Percentiles rank a stretch among this genome's conserved stretches.
Conservation (phyloP, 2,113 vertebrate genomes). For the Corythornis madagascariensis region DNA sequence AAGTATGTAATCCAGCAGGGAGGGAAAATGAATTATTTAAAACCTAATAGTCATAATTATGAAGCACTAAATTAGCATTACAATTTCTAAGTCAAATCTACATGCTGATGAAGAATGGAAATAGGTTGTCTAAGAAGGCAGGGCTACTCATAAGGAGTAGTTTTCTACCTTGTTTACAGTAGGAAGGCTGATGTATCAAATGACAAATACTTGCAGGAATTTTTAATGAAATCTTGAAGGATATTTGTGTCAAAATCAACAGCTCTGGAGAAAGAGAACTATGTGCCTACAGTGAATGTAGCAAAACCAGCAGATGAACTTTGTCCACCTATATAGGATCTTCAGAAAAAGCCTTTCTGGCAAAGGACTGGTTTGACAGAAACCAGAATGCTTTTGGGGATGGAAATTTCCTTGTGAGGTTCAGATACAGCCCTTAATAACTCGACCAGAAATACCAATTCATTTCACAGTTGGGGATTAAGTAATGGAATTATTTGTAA, state of each 20-base stretch:
- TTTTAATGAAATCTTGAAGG: background rate
- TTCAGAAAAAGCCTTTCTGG: background rate
- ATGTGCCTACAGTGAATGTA: background rate
- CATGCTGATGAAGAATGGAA: constrained; percentile 18
- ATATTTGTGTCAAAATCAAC: background rate
- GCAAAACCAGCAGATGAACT: background rate
- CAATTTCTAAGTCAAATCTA: constrained; percentile 44
- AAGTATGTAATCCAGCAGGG: constrained; percentile 15
- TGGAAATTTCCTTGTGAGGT: constrained; percentile 1
- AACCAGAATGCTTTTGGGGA: background rate
- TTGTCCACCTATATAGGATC: background rate
- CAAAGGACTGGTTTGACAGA: background rate
- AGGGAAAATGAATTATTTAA: constrained; percentile 57
- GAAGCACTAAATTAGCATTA: constrained; percentile 45
- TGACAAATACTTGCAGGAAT: background rate
- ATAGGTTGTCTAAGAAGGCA: background rate
- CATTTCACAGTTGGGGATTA: constrained; percentile 27
- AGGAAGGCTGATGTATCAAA: background rate
- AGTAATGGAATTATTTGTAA: constrained; percentile 48
- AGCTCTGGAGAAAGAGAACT: background rate
- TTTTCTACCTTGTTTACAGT: background rate
- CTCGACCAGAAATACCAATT: background rate
- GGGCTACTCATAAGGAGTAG: background rate
- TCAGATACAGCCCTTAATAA: background rate
- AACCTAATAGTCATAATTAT: constrained; percentile 56